Base-by-base conservation (phyloP, 2,888 invertebrate genomes). In the Onthophagus sagittarius region DNA sequence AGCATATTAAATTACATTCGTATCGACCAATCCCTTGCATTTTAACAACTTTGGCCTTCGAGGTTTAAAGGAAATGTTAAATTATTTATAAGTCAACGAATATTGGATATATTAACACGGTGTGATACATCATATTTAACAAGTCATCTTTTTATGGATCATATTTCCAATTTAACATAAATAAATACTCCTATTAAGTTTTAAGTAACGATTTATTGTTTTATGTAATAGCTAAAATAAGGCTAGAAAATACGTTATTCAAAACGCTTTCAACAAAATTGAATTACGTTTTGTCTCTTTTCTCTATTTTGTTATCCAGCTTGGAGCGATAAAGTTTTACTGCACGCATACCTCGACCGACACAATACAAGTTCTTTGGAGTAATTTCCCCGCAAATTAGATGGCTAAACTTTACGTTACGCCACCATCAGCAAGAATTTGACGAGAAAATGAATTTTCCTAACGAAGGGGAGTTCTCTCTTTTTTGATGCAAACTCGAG, bases 331-430 rank as follows among this genome's bases (percentile, higher is more conserved):
- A 53, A 53, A 53, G 74, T 74, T 74, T 72, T 74, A 74, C 65
- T 70, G 31, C 39, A 53, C 39, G 11, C 71, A 63, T 72, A 69
- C 67, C 53, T 67, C 70, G 69, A 63, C 63, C 63, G 39, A 74
- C 67, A 74, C 74, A 73, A 73, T 74, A 63, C 71, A 74, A 71
- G 71, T 69, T 69, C 14, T 71, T 62, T 11, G 11, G 39, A 53
- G 74, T 72, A 75, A 77, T 77, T 67, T 77, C 77, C 31, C 71
- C 72, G 53, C 73, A 75, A 77, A 77, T 78, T 78, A 77, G 75
- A 76, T 75, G 75, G 77, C 74, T 74, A 72, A 76, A 77, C 74
- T 78, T 78, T 76, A 76, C 77, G 76, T 75, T 70, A 75, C 76
- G 75, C 76, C 76, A 74, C 76, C 76, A 73, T 75, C 73, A 71